Evolutionary conservation across 2,113 vertebrate species (phyloP).

Genomic region (Dascyllus trimaculatus): DNA sequence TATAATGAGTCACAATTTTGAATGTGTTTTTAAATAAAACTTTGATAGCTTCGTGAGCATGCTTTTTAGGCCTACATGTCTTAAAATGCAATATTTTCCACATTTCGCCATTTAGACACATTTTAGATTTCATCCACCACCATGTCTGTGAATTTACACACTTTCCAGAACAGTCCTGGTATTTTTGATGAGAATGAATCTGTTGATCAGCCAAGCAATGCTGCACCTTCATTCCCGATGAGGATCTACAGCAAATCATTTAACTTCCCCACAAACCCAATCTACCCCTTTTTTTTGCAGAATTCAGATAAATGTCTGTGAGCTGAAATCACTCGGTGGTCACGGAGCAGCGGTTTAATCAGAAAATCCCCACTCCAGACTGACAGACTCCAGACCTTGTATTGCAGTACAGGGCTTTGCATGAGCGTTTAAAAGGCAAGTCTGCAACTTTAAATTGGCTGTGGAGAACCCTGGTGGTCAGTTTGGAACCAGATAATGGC

Average conservation of each 20-base stretch:
- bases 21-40: conserved; percentile 8
- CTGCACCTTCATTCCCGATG: not conserved
- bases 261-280: conserved; percentile 10
- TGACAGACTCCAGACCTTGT: too few relatives aligned
- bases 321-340: conserved; percentile 31
- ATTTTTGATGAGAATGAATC: conserved; percentile 19
- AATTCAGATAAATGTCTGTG: conserved; percentile 24
- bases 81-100: conserved; percentile 9
- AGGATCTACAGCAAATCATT: conserved; percentile 41
- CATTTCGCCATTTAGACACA: not conserved
- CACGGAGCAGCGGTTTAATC: conserved; percentile 46
- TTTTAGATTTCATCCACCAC: conserved; percentile 5
- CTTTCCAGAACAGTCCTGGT: not conserved
- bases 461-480: conserved; percentile 44
- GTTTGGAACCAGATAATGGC: conserved; percentile 47
- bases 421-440: conserved; percentile 25
- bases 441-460: conserved; percentile 61
- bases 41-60: not conserved
- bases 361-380: conserved; percentile 7
- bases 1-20: conserved; percentile 9
- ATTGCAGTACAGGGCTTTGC: conserved; percentile 16
- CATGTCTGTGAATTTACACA: conserved; percentile 2
- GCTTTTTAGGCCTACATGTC: not conserved
- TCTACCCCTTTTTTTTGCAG: conserved; percentile 10
- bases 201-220: conserved; percentile 26